Evolutionary conservation across 2,888 invertebrate species (phyloP).

Genomic region (Lasioglossum marginatum): DNA sequence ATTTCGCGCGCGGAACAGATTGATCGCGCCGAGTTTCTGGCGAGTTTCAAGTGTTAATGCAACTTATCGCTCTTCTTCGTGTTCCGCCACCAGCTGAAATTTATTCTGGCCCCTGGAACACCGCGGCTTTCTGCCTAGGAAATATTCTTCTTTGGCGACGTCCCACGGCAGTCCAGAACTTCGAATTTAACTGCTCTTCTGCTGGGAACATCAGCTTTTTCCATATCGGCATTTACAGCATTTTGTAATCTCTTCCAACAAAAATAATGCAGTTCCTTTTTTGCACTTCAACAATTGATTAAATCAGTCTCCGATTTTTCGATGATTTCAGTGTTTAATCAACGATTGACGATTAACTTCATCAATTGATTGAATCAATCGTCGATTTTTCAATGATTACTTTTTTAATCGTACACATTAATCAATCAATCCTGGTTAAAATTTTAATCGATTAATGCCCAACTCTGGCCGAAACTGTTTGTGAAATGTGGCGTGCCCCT

Average conservation of each 20-base stretch:
- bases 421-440: too few species aligned
- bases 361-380: too few species aligned
- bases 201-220: neutral
- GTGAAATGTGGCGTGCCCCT: too few species aligned
- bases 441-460: too few species aligned
- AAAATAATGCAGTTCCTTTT: neutral
- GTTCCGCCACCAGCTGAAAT: constrained; percentile 43
- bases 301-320: too few species aligned
- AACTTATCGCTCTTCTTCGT: constrained; percentile 61
- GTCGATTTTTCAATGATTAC: too few species aligned
- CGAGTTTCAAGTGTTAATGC: constrained; percentile 65
- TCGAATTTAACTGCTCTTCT: neutral
- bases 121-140: constrained; percentile 34
- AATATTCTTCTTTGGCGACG: constrained; percentile 46
- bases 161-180: neutral
- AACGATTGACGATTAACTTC: too few species aligned
- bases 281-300: too few species aligned
- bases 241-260: neutral
- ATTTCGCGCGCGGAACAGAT: constrained; percentile 46
- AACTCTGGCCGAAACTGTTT: too few species aligned
- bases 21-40: constrained; percentile 62
- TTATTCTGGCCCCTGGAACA: constrained; percentile 41
- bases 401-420: too few species aligned
- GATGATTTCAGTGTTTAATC: too few species aligned
- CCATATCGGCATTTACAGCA: neutral